A percentile compares a stretch with the other conserved stretches of the same genome.
Conservation (phyloP, 2,113 vertebrate genomes). For the Seriola rivoliana region DNA sequence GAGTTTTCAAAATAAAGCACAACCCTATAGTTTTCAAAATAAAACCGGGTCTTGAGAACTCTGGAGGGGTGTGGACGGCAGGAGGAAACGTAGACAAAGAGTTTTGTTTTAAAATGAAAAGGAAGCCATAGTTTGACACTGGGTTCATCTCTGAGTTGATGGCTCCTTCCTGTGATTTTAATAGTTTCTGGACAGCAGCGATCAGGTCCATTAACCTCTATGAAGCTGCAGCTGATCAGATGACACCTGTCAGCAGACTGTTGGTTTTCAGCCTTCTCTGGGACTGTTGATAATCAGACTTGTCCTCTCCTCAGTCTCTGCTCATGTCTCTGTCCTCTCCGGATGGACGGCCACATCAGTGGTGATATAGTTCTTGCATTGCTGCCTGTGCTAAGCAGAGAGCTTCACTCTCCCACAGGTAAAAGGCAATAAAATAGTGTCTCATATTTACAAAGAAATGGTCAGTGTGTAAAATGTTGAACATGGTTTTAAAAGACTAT, state of each 20-base stretch:
- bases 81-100: too few relatives aligned
- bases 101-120: too few relatives aligned
- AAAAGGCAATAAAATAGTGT: constrained; percentile 67
- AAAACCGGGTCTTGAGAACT: too few relatives aligned
- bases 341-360: constrained; percentile 61
- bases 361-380: constrained; percentile 55
- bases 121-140: too few relatives aligned
- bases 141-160: too few relatives aligned
- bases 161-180: too few relatives aligned
- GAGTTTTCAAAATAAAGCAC: too few relatives aligned
- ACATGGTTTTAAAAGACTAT: constrained; percentile 55
- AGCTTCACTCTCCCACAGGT: constrained; percentile 27
- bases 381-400: constrained; percentile 51
- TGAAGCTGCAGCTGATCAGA: too few relatives aligned
- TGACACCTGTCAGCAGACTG: background rate
- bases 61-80: too few relatives aligned
- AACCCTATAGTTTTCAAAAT: too few relatives aligned
- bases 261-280: background rate
- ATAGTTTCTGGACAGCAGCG: too few relatives aligned
- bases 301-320: constrained; percentile 20
- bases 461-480: constrained; percentile 49
- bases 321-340: constrained; percentile 31
- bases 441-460: constrained; percentile 74
- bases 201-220: too few relatives aligned
- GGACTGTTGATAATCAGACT: constrained; percentile 2